phyloP scores from a whole-genome alignment of 2,113 vertebrate genomes.

The Sigmodon hispidus region DNA sequence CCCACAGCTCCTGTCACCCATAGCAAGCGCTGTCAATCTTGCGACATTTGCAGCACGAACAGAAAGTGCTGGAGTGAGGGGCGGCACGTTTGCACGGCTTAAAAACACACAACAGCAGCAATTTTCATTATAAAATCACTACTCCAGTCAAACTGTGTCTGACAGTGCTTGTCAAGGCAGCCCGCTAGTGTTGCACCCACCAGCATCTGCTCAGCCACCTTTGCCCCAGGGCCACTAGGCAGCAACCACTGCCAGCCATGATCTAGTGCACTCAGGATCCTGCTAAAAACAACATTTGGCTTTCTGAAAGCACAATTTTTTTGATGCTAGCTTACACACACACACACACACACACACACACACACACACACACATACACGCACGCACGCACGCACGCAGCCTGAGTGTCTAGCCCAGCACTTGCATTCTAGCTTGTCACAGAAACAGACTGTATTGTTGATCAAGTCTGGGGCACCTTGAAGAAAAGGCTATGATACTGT shows the following conservation, averaged over 20 bases:
- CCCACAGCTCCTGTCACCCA: background rate
- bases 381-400: background rate
- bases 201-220: fast-evolving
- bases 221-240: fast-evolving
- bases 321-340: background rate
- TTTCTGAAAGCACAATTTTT: background rate
- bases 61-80: background rate
- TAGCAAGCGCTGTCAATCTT: constrained; percentile 40
- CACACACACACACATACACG: background rate
- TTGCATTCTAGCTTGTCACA: background rate
- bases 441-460: background rate
- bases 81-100: background rate
- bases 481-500: background rate
- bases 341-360: too few species aligned
- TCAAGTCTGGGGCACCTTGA: background rate
- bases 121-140: constrained; percentile 10
- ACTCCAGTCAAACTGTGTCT: background rate
- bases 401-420: background rate
- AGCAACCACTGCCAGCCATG: background rate
- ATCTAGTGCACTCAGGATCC: fast-evolving
- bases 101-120: background rate
- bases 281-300: background rate
- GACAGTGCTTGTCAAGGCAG: fast-evolving
- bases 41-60: background rate
- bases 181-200: fast-evolving